These are phyloP conservation scores for Labeo rohita DNA, from an alignment of 2,113 vertebrate species.

Conservation along the genomic window DNA sequence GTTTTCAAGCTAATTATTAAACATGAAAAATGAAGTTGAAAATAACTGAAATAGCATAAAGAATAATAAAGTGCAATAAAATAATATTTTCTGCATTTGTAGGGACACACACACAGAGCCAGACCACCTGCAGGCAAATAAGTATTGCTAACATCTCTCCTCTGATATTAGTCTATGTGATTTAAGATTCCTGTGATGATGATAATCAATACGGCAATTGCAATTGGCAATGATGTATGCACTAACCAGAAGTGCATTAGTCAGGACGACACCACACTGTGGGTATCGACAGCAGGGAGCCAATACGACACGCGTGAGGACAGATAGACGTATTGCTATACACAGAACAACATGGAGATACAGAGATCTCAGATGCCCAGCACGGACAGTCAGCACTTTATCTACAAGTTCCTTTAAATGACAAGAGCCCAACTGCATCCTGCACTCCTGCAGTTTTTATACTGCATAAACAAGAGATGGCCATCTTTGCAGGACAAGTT, in stretches of 20 bases:
- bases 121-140: conserved; percentile 40
- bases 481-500: not conserved
- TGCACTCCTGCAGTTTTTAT: not conserved
- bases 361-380: conserved; percentile 33
- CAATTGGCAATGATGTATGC: conserved; percentile 50
- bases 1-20: not conserved
- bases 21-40: not conserved
- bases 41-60: not conserved
- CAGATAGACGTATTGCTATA: conserved; percentile 70
- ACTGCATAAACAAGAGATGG: not conserved
- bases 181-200: conserved; percentile 40
- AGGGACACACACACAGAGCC: not conserved
- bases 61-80: not conserved
- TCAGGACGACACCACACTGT: conserved; percentile 64
- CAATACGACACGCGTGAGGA: conserved; percentile 63
- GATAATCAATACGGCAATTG: conserved; percentile 57
- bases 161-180: conserved; percentile 52
- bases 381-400: conserved; percentile 58
- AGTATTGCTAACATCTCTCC: conserved; percentile 33
- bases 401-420: conserved; percentile 30
- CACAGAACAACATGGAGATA: conserved; percentile 51
- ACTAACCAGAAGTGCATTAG: conserved; percentile 63
- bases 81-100: not conserved
- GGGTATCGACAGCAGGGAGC: conserved; percentile 69
- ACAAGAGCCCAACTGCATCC: not conserved